Evolutionary conservation across 2,797 vertebrate genomes (phyloP).

Genomic region (Cichlasoma orientale): DNA sequence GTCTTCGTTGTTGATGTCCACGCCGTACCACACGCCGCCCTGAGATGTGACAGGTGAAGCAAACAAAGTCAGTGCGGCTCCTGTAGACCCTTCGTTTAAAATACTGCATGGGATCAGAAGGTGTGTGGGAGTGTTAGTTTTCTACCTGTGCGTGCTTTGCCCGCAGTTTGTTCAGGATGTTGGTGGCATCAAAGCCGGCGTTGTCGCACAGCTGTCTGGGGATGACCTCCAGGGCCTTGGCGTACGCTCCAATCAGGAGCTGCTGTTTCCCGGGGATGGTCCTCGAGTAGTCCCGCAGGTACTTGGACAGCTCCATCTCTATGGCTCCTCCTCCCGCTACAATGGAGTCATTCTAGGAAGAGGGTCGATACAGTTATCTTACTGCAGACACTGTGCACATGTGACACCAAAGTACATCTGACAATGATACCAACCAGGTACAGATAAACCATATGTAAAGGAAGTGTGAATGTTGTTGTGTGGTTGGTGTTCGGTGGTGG

Average conservation of each 20-base stretch:
- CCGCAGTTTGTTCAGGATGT: slow-evolving; percentile 96
- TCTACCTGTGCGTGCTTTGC: slow-evolving; percentile 95
- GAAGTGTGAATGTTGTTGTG: too few species aligned
- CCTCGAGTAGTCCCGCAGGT: slow-evolving; percentile 93
- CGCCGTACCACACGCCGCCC: slow-evolving; percentile 94
- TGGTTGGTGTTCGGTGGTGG: too few species aligned
- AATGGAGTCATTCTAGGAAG: slow-evolving; percentile 90
- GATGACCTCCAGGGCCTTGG: slow-evolving; percentile 96
- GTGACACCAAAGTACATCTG: not conserved
- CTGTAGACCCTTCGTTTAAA: not conserved
- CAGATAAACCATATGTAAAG: not conserved
- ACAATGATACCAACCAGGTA: rapidly evolving
- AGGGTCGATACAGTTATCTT: not conserved
- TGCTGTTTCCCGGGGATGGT: slow-evolving; percentile 98
- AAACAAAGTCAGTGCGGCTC: not conserved
- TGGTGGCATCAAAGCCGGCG: slow-evolving; percentile 97
- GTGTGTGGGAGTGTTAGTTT: not conserved
- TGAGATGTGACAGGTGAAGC: slow-evolving; percentile 34
- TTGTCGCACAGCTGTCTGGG: slow-evolving; percentile 98
- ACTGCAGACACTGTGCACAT: too few species aligned
- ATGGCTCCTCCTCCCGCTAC: slow-evolving; percentile 96
- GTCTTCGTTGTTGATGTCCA: slow-evolving; percentile 95
- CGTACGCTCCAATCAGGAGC: slow-evolving; percentile 94
- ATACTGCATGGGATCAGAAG: not conserved
- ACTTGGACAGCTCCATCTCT: slow-evolving; percentile 98